These are phyloP conservation scores for Darevskia mixta DNA, from an alignment of 2,797 vertebrate species.

Conservation along the genomic window DNA sequence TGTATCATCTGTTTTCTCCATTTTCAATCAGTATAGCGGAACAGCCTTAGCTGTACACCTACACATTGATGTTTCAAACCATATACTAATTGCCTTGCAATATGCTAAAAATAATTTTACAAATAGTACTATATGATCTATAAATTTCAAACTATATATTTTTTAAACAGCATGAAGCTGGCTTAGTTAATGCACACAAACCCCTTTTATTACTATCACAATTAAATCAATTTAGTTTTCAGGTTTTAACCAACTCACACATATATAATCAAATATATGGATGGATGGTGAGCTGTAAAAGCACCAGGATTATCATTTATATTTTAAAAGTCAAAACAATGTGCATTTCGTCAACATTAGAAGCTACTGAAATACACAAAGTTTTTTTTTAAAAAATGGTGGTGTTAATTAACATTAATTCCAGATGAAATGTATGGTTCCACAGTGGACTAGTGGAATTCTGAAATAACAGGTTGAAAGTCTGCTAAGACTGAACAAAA, in stretches of 20 bases:
- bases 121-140: slow-evolving; percentile 81
- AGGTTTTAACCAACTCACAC: slow-evolving; percentile 75
- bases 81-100: slow-evolving; percentile 78
- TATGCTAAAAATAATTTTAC: slow-evolving; percentile 82
- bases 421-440: slow-evolving; percentile 87
- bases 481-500: slow-evolving; percentile 83
- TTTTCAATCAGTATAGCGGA: slow-evolving; percentile 78
- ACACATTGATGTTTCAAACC: slow-evolving; percentile 81
- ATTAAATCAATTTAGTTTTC: slow-evolving; percentile 79
- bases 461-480: slow-evolving; percentile 82
- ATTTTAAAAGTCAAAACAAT: slow-evolving; percentile 79
- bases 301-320: slow-evolving; percentile 79
- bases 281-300: slow-evolving; percentile 77
- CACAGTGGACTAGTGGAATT: slow-evolving; percentile 85
- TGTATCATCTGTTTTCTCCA: slow-evolving; percentile 79
- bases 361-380: slow-evolving; percentile 80
- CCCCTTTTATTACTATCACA: slow-evolving; percentile 77
- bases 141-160: slow-evolving; percentile 76
- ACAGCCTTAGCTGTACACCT: slow-evolving; percentile 79
- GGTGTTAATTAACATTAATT: slow-evolving; percentile 84
- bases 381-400: slow-evolving; percentile 77
- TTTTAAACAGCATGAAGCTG: slow-evolving; percentile 84
- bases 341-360: slow-evolving; percentile 78
- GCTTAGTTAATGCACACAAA: slow-evolving; percentile 80
- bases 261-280: slow-evolving; percentile 55